Evolutionary conservation across 2,797 vertebrate species (phyloP), one percentile per base, ranked within the genome.

Genomic region (Rhyacichthys aspro): DNA sequence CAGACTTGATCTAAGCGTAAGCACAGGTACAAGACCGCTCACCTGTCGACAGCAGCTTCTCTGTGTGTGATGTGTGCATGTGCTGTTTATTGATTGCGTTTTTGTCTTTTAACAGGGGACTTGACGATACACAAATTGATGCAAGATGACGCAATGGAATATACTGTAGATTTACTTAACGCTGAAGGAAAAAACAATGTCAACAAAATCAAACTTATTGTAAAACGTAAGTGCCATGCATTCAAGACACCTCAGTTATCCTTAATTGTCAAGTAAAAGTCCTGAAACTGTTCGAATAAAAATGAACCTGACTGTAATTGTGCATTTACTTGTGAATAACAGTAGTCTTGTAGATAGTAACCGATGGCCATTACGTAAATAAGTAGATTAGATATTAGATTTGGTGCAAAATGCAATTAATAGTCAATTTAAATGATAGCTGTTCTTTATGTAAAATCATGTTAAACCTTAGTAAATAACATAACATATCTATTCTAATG

Each of bases 141-240:
- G 0, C 0, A 0, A 8, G 1, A 0, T 0, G 89, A 91, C 34
- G 16, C 0, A 2, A 39, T 33, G 43, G 41, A 7, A 0, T 91
- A 90, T 55, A 66, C 1, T 0, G 74, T 80, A 1, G 43, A 72
- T 0, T 0, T 86, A 0, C 0, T 0, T 42, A 11, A 16, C 8
- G 0, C 0, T 0, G 0, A 3, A 0, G 0, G 0, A 1, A 0
- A 3, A 0, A 0, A 0, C 8, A 0, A 0, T 1, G 0, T 0
- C 0, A 0, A 28, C 0, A 49, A 38, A 5, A 47, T 79, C 10
- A 2, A 0, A 9, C 62, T 91, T 11, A 17, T 0, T 7, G 74
- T 87, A 9, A 67, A 1, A 48, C 8, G 86, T 91, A 74, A 86
- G 81, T 49, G 9, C 6, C 16, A 10, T 17, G 0, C 1, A 1